Evolutionary conservation across 2,113 vertebrate genomes (phyloP).

Genomic region (Eonycteris spelaea): DNA sequence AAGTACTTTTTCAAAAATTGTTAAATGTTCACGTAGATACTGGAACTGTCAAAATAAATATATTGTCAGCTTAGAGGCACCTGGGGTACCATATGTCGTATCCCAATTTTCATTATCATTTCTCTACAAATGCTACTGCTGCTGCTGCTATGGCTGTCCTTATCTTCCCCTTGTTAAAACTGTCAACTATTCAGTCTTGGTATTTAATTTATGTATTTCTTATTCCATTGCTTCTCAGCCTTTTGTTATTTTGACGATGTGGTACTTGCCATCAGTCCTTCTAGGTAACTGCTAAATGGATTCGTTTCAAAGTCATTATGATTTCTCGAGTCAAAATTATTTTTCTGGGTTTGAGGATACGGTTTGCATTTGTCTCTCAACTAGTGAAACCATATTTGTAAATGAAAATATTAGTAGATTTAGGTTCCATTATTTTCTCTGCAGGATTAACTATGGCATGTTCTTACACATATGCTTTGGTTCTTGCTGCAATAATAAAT

Average conservation of each 20-base stretch:
- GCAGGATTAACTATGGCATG: slow-evolving; percentile 90
- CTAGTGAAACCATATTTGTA: slow-evolving; percentile 93
- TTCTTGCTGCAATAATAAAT: slow-evolving; percentile 88
- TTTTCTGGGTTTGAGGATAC: slow-evolving; percentile 89
- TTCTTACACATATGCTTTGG: slow-evolving; percentile 90
- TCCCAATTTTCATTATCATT: neutral
- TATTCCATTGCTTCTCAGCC: slow-evolving; percentile 93
- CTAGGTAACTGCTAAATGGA: slow-evolving; percentile 93
- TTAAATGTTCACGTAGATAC: slow-evolving; percentile 63
- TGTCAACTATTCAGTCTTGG: slow-evolving; percentile 90
- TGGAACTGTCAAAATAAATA: slow-evolving; percentile 51
- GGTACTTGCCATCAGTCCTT: slow-evolving; percentile 72
- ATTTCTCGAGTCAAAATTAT: slow-evolving; percentile 94
- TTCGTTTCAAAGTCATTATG: slow-evolving; percentile 92
- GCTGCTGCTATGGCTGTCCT: neutral
- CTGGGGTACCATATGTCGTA: neutral
- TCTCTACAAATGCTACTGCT: neutral
- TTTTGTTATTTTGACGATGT: slow-evolving; percentile 94
- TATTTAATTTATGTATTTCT: slow-evolving; percentile 90
- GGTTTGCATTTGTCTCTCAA: slow-evolving; percentile 90
- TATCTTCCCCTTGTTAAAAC: slow-evolving; percentile 85
- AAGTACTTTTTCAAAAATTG: neutral
- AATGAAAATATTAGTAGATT: slow-evolving; percentile 93
- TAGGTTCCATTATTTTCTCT: slow-evolving; percentile 88
- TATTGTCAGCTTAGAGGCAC: slow-evolving; percentile 61